Base-by-base conservation (phyloP, 2,888 invertebrate genomes). In the Eristalinus sepulchralis region DNA sequence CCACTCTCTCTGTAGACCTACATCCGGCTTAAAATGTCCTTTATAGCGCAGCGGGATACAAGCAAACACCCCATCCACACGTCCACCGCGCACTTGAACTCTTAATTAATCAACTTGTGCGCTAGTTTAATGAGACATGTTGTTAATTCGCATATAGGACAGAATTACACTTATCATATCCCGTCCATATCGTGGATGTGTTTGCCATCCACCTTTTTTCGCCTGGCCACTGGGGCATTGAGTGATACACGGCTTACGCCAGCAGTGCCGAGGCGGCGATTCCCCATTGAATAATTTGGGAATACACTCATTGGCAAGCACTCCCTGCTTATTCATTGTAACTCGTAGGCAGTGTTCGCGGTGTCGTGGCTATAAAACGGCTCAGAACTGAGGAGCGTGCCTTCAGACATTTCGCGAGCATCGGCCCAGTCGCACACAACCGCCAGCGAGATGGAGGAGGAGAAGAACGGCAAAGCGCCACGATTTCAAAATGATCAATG, bases 221-320 rank as follows among this genome's bases (percentile, higher is more conserved):
- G 22, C 31, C 36, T 57, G 67, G 77, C 22, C 85, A 78, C 71
- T 62, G 13, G 70, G 70, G 82, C 20, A 13, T 73, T 55, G 6
- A 55, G 67, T 22, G 17, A 17, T n/a, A 66, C 39, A 62, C 9
- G 39, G 62, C 66, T 86, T 71, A 78, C 78, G 83, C 75, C 70
- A 79, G 59, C 55, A 59, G 34, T 66, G 82, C 17, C 17, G n/a
- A n/a, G n/a, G 66, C 27, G 53, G n/a, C 57, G 78, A 86, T 83
- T 86, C 86, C 86, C 86, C 34, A 79, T 79, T 83, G 86, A 86
- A 83, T 86, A 86, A 86, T 86, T 86, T 86, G 83, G 86, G 66
- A 83, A 79, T 83, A 67, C 47, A 64, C 63, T 68, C 68, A 64
- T 59, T 62, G 20, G 53, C 62, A 86, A 86, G 64, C 82, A 86